Base-by-base conservation (phyloP, 2,113 vertebrate genomes). In the Seriola dumerili region DNA sequence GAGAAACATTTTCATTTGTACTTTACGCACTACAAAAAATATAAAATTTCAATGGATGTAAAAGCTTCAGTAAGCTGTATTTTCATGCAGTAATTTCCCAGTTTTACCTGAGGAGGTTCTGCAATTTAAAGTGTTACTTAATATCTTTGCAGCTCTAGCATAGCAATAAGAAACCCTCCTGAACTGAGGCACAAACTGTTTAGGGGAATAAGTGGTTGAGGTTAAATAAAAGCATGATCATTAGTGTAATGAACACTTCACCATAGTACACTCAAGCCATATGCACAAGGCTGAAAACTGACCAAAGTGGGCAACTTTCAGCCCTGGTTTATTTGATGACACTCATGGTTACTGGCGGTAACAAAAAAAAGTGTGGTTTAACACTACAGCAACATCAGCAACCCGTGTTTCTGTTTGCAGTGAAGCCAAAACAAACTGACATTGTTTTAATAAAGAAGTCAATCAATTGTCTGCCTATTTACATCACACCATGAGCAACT, bases 101-200 rank as follows among this genome's bases (percentile, higher is more conserved):
- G 21, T 78, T 79, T 40, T 42, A 69, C 46, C 12, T 8, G 21
- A 42, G 8, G 40, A 72, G n/a, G 36, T 21, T 2, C 23, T 52
- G 29, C 59, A 67, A 67, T 61, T 34, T 19, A 25, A 68, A 63
- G 4, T 32, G 25, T 78, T 42, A 40, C 19, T 61, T 42, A 52
- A 61, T 66, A 55, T 70, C 25, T 64, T 73, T 84, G 62, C 48
- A 38, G 8, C 46, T 72, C 46, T 34, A 16, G 17, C 8, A 14
- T 23, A 8, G 40, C 23, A 75, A 32, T 32, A 57, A 55, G 42
- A 34, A 66, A 52, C 9, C 16, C 46, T 66, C 19, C 29, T 38
- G 21, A 72, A 69, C 11, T 40, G 48, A 57, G 34, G 36, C 34
- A 4, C 9, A 10, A 61, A 46, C 54, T 42, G 8, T 34, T 57